phyloP scores from a whole-genome alignment of 2,888 invertebrate genomes.

The Lasioglossum pauxillum region DNA sequence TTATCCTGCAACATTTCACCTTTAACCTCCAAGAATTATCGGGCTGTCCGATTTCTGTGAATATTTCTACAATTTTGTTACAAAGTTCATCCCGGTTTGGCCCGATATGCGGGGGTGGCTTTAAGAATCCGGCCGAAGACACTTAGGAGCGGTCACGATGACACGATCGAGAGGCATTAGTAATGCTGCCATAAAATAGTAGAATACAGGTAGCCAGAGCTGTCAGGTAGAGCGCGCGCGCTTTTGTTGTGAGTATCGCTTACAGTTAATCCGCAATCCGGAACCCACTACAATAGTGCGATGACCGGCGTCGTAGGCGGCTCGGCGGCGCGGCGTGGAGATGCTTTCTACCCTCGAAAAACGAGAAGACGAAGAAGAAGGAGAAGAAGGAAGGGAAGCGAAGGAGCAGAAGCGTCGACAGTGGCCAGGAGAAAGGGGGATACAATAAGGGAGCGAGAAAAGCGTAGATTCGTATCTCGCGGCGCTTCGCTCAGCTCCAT shows the following conservation, averaged over 20 bases:
- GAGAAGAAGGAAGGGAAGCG: slow-evolving; percentile 4
- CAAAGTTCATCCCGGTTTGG: background rate
- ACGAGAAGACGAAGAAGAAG: slow-evolving; percentile 11
- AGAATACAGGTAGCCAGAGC: slow-evolving; percentile 55
- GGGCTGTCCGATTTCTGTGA: background rate
- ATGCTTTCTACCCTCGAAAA: slow-evolving; percentile 12
- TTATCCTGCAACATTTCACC: no score
- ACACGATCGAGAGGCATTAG: slow-evolving; percentile 38
- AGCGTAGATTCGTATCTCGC: slow-evolving; percentile 61
- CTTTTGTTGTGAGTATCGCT: slow-evolving; percentile 77
- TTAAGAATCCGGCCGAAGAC: background rate
- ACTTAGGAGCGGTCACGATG: slow-evolving; percentile 8
- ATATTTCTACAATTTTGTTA: background rate
- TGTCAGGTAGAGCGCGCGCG: slow-evolving; percentile 57
- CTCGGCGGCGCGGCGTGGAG: background rate
- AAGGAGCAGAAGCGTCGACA: slow-evolving; percentile 51
- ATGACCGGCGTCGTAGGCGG: slow-evolving; percentile 56
- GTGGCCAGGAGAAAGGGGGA: slow-evolving; percentile 32
- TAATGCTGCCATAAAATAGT: slow-evolving; percentile 34
- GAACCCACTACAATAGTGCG: slow-evolving; percentile 72
- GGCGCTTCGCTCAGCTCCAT: slow-evolving; percentile 31
- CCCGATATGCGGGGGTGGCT: background rate
- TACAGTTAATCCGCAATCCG: slow-evolving; percentile 78
- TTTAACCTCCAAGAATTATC: background rate
- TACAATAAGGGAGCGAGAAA: slow-evolving; percentile 44